A percentile compares a stretch with the other conserved stretches of the same genome.
phyloP scores from a whole-genome alignment of 2,888 invertebrate genomes.

The Cryptocephalus primarius region DNA sequence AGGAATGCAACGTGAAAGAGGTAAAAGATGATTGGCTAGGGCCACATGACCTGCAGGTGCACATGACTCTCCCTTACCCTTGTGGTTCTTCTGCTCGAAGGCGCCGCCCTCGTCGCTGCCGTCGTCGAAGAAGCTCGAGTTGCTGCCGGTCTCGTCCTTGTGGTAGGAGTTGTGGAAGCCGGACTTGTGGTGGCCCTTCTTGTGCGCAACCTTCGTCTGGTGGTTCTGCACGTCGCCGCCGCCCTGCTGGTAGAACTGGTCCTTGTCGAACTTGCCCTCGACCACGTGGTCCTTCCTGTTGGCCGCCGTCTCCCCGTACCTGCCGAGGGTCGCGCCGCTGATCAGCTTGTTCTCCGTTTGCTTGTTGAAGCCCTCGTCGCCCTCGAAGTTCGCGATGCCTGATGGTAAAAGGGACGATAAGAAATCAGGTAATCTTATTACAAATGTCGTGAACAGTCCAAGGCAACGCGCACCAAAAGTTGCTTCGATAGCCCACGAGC shows the following conservation, averaged over 20 bases:
- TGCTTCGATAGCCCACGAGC: no score
- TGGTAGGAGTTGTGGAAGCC: slow-evolving; percentile 60
- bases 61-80: slow-evolving; percentile 19
- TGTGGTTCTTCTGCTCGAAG: slow-evolving; percentile 27
- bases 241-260: slow-evolving; percentile 26
- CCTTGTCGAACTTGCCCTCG: slow-evolving; percentile 24
- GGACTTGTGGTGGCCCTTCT: slow-evolving; percentile 57
- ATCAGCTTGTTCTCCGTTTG: slow-evolving; percentile 26
- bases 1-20: no score
- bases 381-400: slow-evolving; percentile 27
- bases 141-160: slow-evolving; percentile 59
- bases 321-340: slow-evolving; percentile 25
- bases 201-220: slow-evolving; percentile 39
- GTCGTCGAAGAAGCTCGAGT: slow-evolving; percentile 59
- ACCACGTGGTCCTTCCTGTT: slow-evolving; percentile 27
- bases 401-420: not conserved
- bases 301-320: slow-evolving; percentile 24
- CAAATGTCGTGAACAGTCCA: no score
- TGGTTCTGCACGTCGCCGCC: slow-evolving; percentile 24
- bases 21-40: no score
- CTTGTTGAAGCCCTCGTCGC: slow-evolving; percentile 29
- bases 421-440: no score
- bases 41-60: no score
- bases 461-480: no score
- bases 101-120: slow-evolving; percentile 38